Evolutionary conservation across 37 sponge, comb jelly and placozoan genomes (phyloP).

Genomic region (Hormiphora californensis): DNA sequence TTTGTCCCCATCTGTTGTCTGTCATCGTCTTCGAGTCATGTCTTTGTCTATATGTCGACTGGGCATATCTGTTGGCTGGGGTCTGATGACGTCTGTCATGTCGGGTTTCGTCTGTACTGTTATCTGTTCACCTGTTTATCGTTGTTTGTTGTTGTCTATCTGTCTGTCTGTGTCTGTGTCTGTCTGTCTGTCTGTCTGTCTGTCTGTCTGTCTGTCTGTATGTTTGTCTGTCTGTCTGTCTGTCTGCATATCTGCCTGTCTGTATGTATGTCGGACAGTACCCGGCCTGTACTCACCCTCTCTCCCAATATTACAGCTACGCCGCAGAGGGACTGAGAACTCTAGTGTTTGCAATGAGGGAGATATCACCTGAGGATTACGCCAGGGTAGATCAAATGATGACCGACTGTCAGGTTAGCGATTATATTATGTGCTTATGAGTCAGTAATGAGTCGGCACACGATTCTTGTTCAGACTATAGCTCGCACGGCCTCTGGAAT

Average conservation of each 20-base stretch:
- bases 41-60: background rate
- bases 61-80: background rate
- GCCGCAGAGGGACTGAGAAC: constrained; percentile 30
- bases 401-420: constrained; percentile 27
- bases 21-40: background rate
- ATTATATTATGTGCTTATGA: no score
- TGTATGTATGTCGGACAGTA: background rate
- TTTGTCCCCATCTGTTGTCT: background rate
- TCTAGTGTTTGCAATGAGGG: background rate
- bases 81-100: no score
- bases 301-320: background rate
- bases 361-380: constrained; percentile 13
- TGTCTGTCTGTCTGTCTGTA: no score
- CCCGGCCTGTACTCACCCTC: background rate
- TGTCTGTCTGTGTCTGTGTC: no score
- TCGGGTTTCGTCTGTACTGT: no score
- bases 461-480: no score
- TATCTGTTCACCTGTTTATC: no score
- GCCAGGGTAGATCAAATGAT: background rate
- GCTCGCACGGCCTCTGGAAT: no score
- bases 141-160: no score
- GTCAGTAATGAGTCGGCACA: no score
- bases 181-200: background rate
- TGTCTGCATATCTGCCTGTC: no score
- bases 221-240: no score